Evolutionary conservation across 2,888 invertebrate species (phyloP), one percentile per base, ranked within the genome.

Genomic region (Acrobasis repandana): DNA sequence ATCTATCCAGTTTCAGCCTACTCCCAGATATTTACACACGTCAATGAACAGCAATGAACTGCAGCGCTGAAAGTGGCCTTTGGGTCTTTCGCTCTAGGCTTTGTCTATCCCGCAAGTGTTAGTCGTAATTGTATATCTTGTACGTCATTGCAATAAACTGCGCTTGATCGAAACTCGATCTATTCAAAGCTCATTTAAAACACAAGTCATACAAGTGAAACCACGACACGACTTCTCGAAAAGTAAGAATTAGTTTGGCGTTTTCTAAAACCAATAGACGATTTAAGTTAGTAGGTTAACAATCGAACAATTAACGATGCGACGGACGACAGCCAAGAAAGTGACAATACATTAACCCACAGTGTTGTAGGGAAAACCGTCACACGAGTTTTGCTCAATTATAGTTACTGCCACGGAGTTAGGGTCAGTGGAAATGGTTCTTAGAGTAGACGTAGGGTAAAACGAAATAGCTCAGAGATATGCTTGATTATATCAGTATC

Each of bases 281-380:
- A 84, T 86, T 86, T 77, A 84, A 90, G 89, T 90, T 85, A 88
- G 85, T 90, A 70, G 89, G 90, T 88, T 83, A 88, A 86, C 83
- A 82, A 85, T 85, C 82, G 74, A 76, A 83, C 83, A 88, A 89
- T 91, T 90, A 91, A 75, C 76, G 79, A 89, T 90, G 85, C 89
- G 80, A 73, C 70, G 73, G 80, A 79, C 82, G 79, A 82, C 75
- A 82, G 79, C 69, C 74, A 88, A 87, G 90, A 91, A 90, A 90
- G 90, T 78, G 83, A 85, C 83, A 84, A 88, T 85, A 79, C 85
- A 85, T 87, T 88, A 86, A 85, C 87, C 86, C 80, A 85, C 79
- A 82, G 82, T 77, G 81, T 82, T 79, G 81, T 81, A 86, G 84
- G 87, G 88, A 87, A 88, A 90, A 88, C 76, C 81, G 85, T 87